Evolutionary conservation across 2,797 vertebrate genomes (phyloP).

Genomic region (Cuniculus paca): DNA sequence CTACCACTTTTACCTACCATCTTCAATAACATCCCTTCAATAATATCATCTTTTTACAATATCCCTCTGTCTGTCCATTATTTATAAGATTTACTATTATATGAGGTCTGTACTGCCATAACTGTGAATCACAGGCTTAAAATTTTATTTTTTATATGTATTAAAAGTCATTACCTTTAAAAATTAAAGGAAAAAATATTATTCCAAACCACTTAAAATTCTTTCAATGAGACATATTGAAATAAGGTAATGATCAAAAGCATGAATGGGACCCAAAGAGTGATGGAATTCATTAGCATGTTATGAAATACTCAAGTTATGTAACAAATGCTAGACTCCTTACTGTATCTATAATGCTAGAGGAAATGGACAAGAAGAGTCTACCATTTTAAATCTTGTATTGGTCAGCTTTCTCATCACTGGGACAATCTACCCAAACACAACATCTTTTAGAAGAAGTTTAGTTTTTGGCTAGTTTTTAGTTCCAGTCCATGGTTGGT

Average conservation of each 20-base stretch:
- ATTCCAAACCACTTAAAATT: neutral
- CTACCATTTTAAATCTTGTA: neutral
- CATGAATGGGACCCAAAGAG: neutral
- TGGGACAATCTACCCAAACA: neutral
- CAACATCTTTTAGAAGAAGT: neutral
- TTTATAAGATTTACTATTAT: neutral
- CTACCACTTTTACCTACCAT: neutral
- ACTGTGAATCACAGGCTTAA: neutral
- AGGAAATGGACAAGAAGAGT: neutral
- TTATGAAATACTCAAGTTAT: neutral
- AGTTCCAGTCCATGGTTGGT: neutral
- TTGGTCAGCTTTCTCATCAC: neutral
- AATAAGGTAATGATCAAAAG: neutral
- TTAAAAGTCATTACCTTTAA: neutral
- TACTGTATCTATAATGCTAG: neutral
- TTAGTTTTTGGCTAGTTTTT: neutral
- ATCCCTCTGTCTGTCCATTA: neutral
- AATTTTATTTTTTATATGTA: neutral
- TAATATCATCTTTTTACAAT: conserved; percentile 33
- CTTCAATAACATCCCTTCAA: too few species aligned
- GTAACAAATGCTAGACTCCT: neutral
- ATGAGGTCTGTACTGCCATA: neutral
- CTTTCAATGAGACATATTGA: neutral
- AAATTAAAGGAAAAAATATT: neutral
- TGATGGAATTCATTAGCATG: neutral